A percentile compares a stretch with the other conserved stretches of the same genome.
Evolutionary conservation across 2,797 vertebrate species (phyloP).

Genomic region (Darevskia nairensis): DNA sequence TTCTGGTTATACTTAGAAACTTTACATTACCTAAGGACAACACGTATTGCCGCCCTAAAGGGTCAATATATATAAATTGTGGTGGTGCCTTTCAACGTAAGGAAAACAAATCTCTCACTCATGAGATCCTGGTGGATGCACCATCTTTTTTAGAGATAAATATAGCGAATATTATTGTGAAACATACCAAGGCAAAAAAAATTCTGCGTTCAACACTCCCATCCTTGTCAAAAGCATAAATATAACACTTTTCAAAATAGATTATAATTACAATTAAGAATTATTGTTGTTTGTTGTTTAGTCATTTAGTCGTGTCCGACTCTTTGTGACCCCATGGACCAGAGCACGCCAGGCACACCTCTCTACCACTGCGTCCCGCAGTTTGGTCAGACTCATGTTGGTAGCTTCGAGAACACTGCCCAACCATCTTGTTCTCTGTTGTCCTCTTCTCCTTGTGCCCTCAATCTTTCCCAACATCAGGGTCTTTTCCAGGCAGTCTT

Average conservation of each 20-base stretch:
- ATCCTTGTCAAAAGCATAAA: constrained; percentile 55
- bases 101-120: constrained; percentile 45
- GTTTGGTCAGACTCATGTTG: no score
- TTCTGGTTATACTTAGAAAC: constrained; percentile 44
- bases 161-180: constrained; percentile 30
- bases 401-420: no score
- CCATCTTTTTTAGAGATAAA: constrained; percentile 39
- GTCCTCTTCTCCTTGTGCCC: no score
- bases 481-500: no score
- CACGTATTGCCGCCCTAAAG: constrained; percentile 55
- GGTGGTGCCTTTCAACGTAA: constrained; percentile 66
- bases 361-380: no score
- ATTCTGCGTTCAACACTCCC: constrained; percentile 29
- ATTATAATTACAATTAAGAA: neutral
- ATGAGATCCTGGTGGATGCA: constrained; percentile 34
- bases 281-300: no score
- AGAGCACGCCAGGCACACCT: no score
- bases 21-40: constrained; percentile 40
- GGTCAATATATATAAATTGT: constrained; percentile 66
- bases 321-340: no score
- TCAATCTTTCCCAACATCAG: no score
- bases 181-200: constrained; percentile 37
- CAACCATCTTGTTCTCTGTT: no score
- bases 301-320: no score
- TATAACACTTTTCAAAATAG: constrained; percentile 42